A percentile compares a stretch with the other conserved stretches of the same genome.
phyloP scores from a whole-genome alignment of 2,797 vertebrate genomes.

The Siniperca scherzeri region DNA sequence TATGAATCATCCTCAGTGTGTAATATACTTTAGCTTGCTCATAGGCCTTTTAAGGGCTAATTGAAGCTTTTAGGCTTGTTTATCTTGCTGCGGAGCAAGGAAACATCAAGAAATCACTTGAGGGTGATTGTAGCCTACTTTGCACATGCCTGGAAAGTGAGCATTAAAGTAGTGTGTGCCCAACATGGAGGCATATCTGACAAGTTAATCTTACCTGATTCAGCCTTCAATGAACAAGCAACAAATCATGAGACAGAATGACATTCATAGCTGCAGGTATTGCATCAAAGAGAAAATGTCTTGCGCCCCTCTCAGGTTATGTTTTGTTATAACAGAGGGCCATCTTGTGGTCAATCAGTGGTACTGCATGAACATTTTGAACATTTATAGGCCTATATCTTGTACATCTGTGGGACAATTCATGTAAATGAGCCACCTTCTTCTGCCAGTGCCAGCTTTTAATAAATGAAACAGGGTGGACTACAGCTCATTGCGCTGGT shows the following conservation, averaged over 20 bases:
- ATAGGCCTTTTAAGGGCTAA: slow-evolving; percentile 80
- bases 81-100: slow-evolving; percentile 57
- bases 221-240: slow-evolving; percentile 1
- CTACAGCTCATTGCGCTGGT: background rate
- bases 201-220: slow-evolving; percentile 32
- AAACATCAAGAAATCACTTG: slow-evolving; percentile 62
- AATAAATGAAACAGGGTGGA: background rate
- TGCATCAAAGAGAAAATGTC: background rate
- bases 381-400: background rate
- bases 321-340: slow-evolving; percentile 44
- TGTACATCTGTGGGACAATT: background rate
- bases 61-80: slow-evolving; percentile 80
- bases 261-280: slow-evolving; percentile 7
- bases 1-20: slow-evolving; percentile 81
- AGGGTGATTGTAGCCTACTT: slow-evolving; percentile 37
- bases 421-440: background rate
- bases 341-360: slow-evolving; percentile 60
- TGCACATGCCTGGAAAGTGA: slow-evolving; percentile 21
- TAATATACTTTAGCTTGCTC: slow-evolving; percentile 78
- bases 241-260: slow-evolving; percentile 15
- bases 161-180: slow-evolving; percentile 19
- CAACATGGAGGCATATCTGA: slow-evolving; percentile 18
- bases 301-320: background rate
- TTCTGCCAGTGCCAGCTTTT: background rate
- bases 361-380: slow-evolving; percentile 1